phyloP scores from a whole-genome alignment of 2,888 invertebrate species.

The Spialia ferax region DNA sequence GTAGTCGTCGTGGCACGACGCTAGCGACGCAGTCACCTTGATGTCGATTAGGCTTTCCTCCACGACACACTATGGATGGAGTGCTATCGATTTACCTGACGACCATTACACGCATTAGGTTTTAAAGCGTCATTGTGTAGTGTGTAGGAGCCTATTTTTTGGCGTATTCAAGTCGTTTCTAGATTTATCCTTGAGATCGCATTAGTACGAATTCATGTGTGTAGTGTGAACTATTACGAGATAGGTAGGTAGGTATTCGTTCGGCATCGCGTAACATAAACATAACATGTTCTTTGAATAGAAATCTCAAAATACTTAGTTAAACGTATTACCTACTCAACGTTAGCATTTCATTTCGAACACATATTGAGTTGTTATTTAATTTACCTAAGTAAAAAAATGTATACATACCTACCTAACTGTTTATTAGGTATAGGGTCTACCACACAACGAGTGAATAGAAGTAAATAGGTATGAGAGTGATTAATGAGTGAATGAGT shows the following conservation, averaged over 20 bases:
- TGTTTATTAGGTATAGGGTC: no score
- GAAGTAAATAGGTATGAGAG: not conserved
- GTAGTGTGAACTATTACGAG: slow-evolving; percentile 11
- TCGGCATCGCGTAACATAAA: slow-evolving; percentile 60
- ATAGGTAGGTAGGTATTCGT: no score
- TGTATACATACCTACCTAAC: no score
- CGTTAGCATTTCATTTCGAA: slow-evolving; percentile 8
- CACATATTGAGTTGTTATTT: not conserved
- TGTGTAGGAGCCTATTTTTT: not conserved
- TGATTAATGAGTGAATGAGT: slow-evolving; percentile 2
- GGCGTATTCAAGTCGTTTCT: not conserved
- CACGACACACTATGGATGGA: slow-evolving; percentile 30
- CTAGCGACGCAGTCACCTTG: slow-evolving; percentile 69
- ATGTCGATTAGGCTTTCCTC: slow-evolving; percentile 67
- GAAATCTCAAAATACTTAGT: slow-evolving; percentile 47
- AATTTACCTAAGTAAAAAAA: not conserved
- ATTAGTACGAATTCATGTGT: slow-evolving; percentile 17
- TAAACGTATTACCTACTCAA: slow-evolving; percentile 30
- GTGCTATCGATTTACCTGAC: slow-evolving; percentile 33
- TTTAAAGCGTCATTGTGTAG: slow-evolving; percentile 3
- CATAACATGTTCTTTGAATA: slow-evolving; percentile 61
- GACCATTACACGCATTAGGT: not conserved
- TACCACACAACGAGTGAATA: not conserved
- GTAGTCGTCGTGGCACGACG: slow-evolving; percentile 39
- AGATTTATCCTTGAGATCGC: slow-evolving; percentile 28